Conservation (phyloP, 2,888 invertebrate genomes). For the Cephus pulcher region DNA sequence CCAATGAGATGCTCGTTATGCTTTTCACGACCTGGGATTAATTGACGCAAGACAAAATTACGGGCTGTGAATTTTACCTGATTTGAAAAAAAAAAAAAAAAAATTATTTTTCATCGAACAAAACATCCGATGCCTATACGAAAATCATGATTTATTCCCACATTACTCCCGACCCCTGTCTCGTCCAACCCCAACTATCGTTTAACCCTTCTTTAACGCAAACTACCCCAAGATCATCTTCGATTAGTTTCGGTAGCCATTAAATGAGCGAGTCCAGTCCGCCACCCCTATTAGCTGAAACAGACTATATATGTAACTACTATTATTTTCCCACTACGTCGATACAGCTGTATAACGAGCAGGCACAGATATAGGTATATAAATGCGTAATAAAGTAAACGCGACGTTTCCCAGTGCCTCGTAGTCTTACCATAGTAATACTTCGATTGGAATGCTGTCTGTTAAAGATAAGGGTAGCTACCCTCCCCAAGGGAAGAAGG, state of each 20-base stretch:
- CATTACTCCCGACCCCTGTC: not conserved
- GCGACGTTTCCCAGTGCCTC: conserved; percentile 12
- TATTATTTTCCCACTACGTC: not conserved
- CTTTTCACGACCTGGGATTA: not conserved
- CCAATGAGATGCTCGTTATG: conserved; percentile 9
- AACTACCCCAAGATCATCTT: not conserved
- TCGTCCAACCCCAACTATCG: not conserved
- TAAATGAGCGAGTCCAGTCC: not conserved
- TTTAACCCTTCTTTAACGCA: not conserved
- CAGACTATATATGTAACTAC: not conserved
- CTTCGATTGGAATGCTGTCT: conserved; percentile 55
- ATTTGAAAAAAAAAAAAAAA: not conserved
- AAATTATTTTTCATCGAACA: not conserved
- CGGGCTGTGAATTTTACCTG: not conserved
- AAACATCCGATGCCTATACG: not conserved
- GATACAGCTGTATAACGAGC: not conserved
- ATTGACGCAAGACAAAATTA: not conserved
- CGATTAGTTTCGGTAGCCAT: not conserved
- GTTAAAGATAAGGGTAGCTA: conserved; percentile 57
- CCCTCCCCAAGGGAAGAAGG: conserved; percentile 41
- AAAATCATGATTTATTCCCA: not conserved
- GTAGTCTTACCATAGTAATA: conserved; percentile 25
- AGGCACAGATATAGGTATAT: not conserved
- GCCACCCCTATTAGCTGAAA: not conserved
- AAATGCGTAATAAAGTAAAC: not conserved